Evolutionary conservation across 1,140 invertebrate genomes (phyloP).

Genomic region (Protaetia brevitarsis): DNA sequence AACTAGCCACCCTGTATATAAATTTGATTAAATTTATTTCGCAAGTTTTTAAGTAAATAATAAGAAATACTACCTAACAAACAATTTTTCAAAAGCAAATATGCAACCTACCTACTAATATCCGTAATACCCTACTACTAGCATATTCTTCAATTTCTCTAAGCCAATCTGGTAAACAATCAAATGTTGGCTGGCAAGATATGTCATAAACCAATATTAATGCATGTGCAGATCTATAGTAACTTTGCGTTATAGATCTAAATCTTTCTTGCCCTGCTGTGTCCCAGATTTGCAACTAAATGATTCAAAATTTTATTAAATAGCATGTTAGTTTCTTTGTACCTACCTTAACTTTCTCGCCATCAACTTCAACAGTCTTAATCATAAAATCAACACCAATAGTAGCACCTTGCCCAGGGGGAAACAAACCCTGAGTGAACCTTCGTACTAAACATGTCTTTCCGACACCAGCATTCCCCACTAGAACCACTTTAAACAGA

Average conservation of each 20-base stretch:
- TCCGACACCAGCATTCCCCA: slow-evolving; percentile 92
- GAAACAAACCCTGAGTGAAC: slow-evolving; percentile 91
- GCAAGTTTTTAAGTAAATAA: too few relatives aligned
- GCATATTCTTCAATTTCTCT: slow-evolving; percentile 96
- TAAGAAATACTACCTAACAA: neutral
- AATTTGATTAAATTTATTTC: too few relatives aligned
- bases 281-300: slow-evolving; percentile 96
- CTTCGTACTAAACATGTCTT: slow-evolving; percentile 90
- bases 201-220: slow-evolving; percentile 97
- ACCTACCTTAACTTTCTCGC: slow-evolving; percentile 94
- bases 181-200: slow-evolving; percentile 94
- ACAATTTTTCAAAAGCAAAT: neutral
- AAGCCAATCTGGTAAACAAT: slow-evolving; percentile 92
- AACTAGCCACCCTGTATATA: too few relatives aligned
- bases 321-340: neutral
- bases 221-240: slow-evolving; percentile 96
- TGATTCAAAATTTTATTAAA: neutral
- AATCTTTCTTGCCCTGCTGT: slow-evolving; percentile 97
- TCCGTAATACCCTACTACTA: slow-evolving; percentile 88
- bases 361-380: slow-evolving; percentile 97
- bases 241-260: slow-evolving; percentile 96
- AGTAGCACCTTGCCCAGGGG: slow-evolving; percentile 95
- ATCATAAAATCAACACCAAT: slow-evolving; percentile 99
- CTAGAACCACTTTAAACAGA: slow-evolving; percentile 94
- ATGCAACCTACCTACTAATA: slow-evolving; percentile 75